These are phyloP conservation scores for Centropristis striata DNA, from an alignment of 2,113 vertebrate genomes.

Conservation along the genomic window DNA sequence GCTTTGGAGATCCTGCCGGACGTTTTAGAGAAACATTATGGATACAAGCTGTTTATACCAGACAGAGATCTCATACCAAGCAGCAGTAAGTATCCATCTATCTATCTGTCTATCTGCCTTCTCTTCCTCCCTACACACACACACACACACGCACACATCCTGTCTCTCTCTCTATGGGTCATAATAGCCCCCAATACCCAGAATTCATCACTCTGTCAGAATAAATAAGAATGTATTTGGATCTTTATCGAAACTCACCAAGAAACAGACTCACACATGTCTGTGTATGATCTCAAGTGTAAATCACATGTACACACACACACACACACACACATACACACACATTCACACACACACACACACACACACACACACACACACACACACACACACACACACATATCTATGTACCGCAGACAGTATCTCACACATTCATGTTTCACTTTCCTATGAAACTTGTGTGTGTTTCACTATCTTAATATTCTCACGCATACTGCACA, in stretches of 20 bases:
- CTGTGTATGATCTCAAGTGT: slow-evolving; percentile 26
- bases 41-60: slow-evolving; percentile 98
- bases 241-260: slow-evolving; percentile 52
- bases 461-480: background rate
- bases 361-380: background rate
- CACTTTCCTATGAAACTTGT: background rate
- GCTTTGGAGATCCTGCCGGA: slow-evolving; percentile 97
- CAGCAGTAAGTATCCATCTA: slow-evolving; percentile 91
- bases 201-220: slow-evolving; percentile 66
- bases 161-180: background rate
- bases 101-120: background rate
- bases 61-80: slow-evolving; percentile 99
- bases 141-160: slow-evolving; percentile 8
- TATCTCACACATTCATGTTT: background rate
- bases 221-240: slow-evolving; percentile 52
- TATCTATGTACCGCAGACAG: background rate
- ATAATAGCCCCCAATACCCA: slow-evolving; percentile 40
- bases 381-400: slow-evolving; percentile 3
- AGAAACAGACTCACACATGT: slow-evolving; percentile 18
- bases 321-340: background rate
- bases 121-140: background rate
- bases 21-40: slow-evolving; percentile 98
- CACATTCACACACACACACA: slow-evolving; percentile 9
- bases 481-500: background rate
- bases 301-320: background rate